Evolutionary conservation across 2,113 vertebrate genomes (phyloP).

Genomic region (Illadopsis cleaveri): DNA sequence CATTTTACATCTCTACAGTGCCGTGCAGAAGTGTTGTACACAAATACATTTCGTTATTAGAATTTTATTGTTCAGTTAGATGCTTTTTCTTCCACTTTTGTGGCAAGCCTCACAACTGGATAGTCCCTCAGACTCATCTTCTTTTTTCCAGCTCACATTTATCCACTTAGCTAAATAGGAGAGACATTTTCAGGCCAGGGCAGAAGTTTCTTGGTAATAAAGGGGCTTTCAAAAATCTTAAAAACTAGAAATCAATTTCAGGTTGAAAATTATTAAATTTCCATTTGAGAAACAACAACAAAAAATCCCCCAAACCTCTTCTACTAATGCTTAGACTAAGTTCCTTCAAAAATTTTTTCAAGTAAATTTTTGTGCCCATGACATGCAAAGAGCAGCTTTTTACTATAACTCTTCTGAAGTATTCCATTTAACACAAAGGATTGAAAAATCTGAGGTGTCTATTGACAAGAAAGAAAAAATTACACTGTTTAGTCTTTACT

Average conservation of each 20-base stretch:
- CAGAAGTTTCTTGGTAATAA: background rate
- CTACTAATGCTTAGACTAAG: background rate
- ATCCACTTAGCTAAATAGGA: background rate
- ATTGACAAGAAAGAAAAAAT: background rate
- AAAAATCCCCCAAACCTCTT: background rate
- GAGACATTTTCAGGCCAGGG: background rate
- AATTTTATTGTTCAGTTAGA: background rate
- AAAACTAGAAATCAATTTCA: background rate
- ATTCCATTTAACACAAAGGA: background rate
- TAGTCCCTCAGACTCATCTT: background rate
- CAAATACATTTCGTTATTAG: background rate
- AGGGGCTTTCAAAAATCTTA: background rate
- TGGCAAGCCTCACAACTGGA: background rate
- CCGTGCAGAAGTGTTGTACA: fast-evolving
- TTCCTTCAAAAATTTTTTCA: background rate
- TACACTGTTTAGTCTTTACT: background rate
- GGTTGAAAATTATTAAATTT: background rate
- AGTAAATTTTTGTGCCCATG: background rate
- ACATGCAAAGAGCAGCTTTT: background rate
- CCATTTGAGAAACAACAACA: background rate
- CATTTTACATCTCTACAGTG: background rate
- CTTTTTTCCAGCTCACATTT: background rate
- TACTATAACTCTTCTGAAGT: background rate
- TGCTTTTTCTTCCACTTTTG: background rate
- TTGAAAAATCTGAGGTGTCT: background rate